Conservation (phyloP, 2,888 invertebrate species). For the Yponomeuta evonymella region DNA sequence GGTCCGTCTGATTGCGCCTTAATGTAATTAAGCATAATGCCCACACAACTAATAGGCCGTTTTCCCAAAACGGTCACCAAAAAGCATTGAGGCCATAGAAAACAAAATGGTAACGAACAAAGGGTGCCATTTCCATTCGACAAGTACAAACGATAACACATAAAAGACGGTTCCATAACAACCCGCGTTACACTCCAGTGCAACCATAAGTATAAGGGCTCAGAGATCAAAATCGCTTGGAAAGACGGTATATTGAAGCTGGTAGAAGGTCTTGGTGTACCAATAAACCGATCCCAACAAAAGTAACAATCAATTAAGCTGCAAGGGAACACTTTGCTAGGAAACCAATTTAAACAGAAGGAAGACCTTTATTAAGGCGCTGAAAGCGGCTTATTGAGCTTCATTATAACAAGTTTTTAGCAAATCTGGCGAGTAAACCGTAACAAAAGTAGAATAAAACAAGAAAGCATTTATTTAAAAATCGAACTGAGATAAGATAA, state of each 20-base stretch:
- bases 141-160: background rate
- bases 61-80: background rate
- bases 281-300: constrained; percentile 13
- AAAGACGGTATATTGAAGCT: background rate
- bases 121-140: background rate
- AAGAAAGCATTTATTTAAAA: no score
- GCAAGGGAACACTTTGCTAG: background rate
- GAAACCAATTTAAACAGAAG: background rate
- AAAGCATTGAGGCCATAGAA: background rate
- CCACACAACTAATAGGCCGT: background rate
- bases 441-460: no score
- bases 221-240: background rate
- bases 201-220: background rate
- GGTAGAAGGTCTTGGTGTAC: background rate
- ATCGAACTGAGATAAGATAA: no score
- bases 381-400: no score
- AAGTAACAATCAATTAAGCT: constrained; percentile 13
- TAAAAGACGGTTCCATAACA: background rate
- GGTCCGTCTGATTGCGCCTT: background rate
- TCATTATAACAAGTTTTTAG: no score
- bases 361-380: background rate
- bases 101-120: background rate
- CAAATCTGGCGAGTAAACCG: no score
- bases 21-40: background rate
- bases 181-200: background rate